Evolutionary conservation across 2,797 vertebrate genomes (phyloP), one percentile per base, ranked within the genome.

Genomic region (Acanthurus leucopareius): DNA sequence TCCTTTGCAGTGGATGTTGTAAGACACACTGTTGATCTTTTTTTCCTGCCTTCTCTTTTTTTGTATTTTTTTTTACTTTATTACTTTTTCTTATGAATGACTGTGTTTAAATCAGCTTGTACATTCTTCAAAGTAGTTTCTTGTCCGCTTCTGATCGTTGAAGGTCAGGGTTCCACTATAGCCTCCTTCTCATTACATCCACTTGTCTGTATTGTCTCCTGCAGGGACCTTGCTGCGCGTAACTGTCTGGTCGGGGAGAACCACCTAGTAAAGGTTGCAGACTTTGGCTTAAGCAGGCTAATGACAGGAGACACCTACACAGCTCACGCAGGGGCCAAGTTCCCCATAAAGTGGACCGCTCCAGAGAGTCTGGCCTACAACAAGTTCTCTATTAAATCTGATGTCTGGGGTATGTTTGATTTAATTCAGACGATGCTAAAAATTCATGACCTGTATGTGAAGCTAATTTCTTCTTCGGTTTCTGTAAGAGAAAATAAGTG

Each of bases 281-380:
- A 99, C 90, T 99, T 99, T 14, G 98, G 98, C 64, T 92, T 99
- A 85, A 99, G 98, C 94, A 92, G 98, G 68, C 87, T 99, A 19
- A 99, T 99, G 98, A 99, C 97, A 0, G 98, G 97, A 0, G 98
- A 99, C 77, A 99, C 97, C 0, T 99, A 99, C 91, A 99, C 97
- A 0, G 98, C 98, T 80, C 98, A 98, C 0, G 98, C 98, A 0
- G 98, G 98, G 54, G 98, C 98, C 63, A 99, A 99, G 80, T 99
- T 99, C 93, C 98, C 98, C 14, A 99, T 99, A 93, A 99, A 99
- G 83, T 99, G 98, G 98, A 99, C 98, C 0, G 98, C 98, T 0
- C 98, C 98, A 0, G 98, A 99, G 79, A 99, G 98, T 88, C 95
- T 99, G 91, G 98, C 98, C 81, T 99, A 99, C 93, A 99, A 99